A percentile compares a stretch with the other conserved stretches of the same genome.
phyloP scores from a whole-genome alignment of 2,113 vertebrate species.

The Henicopernis longicauda region DNA sequence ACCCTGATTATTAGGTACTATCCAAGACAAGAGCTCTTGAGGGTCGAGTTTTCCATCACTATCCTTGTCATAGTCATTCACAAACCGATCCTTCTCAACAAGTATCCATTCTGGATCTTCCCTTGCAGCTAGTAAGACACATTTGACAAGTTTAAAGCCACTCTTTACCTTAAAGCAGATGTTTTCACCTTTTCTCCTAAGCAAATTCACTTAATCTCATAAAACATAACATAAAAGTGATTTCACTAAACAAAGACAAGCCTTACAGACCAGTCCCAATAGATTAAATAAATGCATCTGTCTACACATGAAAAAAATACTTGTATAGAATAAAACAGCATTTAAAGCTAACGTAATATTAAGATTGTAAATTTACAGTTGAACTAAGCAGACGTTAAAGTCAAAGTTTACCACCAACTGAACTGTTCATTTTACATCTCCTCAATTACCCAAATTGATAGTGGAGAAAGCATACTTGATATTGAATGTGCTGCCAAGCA shows the following conservation, averaged over 20 bases:
- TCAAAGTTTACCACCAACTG: neutral
- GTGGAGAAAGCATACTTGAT: neutral
- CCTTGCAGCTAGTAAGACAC: slow-evolving; percentile 69
- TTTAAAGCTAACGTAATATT: neutral
- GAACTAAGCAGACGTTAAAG: neutral
- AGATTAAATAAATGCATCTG: neutral
- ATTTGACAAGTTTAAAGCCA: neutral
- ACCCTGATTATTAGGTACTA: slow-evolving; percentile 91
- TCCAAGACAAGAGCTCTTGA: slow-evolving; percentile 90
- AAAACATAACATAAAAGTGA: neutral
- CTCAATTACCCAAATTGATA: neutral
- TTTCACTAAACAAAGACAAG: neutral
- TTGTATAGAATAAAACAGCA: neutral
- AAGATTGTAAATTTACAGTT: neutral
- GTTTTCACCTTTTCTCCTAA: neutral
- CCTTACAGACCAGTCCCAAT: neutral
- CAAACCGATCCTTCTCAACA: slow-evolving; percentile 90
- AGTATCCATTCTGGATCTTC: slow-evolving; percentile 91
- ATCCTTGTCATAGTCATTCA: slow-evolving; percentile 92
- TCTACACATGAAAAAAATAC: neutral
- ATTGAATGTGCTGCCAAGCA: neutral
- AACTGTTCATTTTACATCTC: neutral
- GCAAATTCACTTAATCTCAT: neutral
- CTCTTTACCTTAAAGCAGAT: neutral
- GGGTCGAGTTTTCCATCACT: slow-evolving; percentile 83